Conservation (phyloP, 2,888 invertebrate genomes). For the Augochlorella aurata region DNA sequence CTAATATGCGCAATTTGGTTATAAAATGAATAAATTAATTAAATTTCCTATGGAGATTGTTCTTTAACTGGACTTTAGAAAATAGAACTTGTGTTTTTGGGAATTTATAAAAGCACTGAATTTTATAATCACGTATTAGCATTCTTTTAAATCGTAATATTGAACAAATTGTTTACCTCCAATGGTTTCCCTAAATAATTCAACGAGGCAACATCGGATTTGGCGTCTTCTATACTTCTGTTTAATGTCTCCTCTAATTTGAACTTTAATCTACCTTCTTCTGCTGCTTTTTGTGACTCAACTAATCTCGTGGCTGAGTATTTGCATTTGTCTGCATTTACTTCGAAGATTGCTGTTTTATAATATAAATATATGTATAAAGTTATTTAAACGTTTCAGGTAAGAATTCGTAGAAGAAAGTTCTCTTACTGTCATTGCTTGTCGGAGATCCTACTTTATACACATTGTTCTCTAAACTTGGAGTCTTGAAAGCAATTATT, state of each 20-base stretch:
- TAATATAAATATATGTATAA: neutral
- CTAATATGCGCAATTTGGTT: too few species aligned
- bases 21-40: too few species aligned
- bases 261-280: conserved; percentile 85
- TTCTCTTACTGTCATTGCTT: conserved; percentile 17
- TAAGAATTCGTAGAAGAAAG: neutral
- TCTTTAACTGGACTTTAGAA: too few species aligned
- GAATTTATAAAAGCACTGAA: too few species aligned
- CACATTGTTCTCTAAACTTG: conserved; percentile 89
- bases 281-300: conserved; percentile 82
- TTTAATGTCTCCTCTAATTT: conserved; percentile 60
- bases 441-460: conserved; percentile 52
- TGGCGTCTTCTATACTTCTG: conserved; percentile 56
- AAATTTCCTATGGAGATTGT: too few species aligned
- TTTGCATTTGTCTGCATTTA: neutral
- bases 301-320: conserved; percentile 1
- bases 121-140: too few species aligned
- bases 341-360: conserved; percentile 8
- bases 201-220: conserved; percentile 73
- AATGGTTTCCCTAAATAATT: conserved; percentile 92
- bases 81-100: too few species aligned
- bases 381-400: neutral
- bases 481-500: conserved; percentile 93
- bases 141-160: neutral
- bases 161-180: conserved; percentile 84